Base-by-base conservation (phyloP, 1,140 invertebrate genomes). In the Saccostrea glomerata region DNA sequence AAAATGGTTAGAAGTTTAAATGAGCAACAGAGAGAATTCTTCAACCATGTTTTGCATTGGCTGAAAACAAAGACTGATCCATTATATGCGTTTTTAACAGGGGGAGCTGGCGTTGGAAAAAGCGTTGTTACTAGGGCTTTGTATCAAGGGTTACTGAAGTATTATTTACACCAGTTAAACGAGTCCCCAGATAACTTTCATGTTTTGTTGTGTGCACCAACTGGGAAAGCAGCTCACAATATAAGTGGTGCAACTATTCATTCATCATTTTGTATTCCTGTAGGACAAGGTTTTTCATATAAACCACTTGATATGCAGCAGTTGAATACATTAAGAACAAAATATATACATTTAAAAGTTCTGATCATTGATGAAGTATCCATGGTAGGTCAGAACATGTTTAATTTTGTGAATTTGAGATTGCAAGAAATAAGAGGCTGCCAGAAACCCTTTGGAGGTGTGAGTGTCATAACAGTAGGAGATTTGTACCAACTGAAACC, bases 81-180 rank as follows among this genome's bases (percentile, higher is more conserved):
- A 66, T 56, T 89, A 7, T 89, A 86, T 89, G 58, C 82, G 2
- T 86, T 89, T 70, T 40, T 89, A 47, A 60, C 85, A 23, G 91
- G 89, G 66, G 91, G 91, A 83, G 91, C 91, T 54, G 91, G 91
- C 20, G 89, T 90, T 63, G 91, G 89, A 82, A 92, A 92, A 88
- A 86, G 77, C 82, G 88, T 90, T 47, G 77, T 91, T 30, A 88
- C 88, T 36, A 88, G 54, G 66, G 86, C 89, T 54, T 9, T 90
- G 11, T 86, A 87, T 87, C 88, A 91, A 77, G 85, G 82, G 56
- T 83, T 89, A 30, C 56, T 83, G 25, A 86, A 87, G 55, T 87
- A 82, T 56, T 90, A 63, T 17, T 73, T 70, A n/a, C 54, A 36
- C 30, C 58, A 70, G 36, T 25, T 66, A 20, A 82, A 83, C n/a